Evolutionary conservation across 2,797 vertebrate genomes (phyloP).

Genomic region (Schizopygopsis malacanthus): DNA sequence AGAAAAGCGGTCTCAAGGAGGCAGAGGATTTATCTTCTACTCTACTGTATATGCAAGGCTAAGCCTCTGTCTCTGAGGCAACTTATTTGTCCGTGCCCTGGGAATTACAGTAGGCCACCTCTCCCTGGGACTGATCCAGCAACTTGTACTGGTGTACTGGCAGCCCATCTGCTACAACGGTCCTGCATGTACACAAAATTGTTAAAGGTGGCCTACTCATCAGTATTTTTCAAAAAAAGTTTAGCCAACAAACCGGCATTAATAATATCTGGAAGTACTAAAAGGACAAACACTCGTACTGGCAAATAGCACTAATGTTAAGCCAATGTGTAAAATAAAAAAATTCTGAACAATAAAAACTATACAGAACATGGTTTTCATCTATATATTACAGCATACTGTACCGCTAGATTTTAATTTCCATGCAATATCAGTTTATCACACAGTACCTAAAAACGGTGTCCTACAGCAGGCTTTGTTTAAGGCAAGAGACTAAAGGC

Average conservation of each 20-base stretch:
- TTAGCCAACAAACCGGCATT: not conserved
- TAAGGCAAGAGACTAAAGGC: not conserved
- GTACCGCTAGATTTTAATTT: not conserved
- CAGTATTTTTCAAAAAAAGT: not conserved
- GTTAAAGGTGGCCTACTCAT: not conserved
- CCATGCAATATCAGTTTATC: not conserved
- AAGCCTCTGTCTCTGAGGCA: not conserved
- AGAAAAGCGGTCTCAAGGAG: not conserved
- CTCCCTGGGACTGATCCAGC: not conserved
- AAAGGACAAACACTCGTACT: not conserved
- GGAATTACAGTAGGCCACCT: constrained; percentile 4
- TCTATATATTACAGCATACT: not conserved
- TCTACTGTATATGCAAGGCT: not conserved
- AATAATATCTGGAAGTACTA: not conserved
- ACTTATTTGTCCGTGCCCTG: not conserved
- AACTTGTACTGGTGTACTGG: not conserved
- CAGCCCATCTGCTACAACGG: not conserved
- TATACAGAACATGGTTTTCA: not conserved
- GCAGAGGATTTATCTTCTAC: not conserved
- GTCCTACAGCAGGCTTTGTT: not conserved
- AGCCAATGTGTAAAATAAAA: not conserved
- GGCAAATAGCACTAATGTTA: not conserved
- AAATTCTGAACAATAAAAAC: not conserved
- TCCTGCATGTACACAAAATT: not conserved
- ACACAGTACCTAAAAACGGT: not conserved